phyloP scores from a whole-genome alignment of 1,140 invertebrate genomes.

The Yoshiicerus persimilis region DNA sequence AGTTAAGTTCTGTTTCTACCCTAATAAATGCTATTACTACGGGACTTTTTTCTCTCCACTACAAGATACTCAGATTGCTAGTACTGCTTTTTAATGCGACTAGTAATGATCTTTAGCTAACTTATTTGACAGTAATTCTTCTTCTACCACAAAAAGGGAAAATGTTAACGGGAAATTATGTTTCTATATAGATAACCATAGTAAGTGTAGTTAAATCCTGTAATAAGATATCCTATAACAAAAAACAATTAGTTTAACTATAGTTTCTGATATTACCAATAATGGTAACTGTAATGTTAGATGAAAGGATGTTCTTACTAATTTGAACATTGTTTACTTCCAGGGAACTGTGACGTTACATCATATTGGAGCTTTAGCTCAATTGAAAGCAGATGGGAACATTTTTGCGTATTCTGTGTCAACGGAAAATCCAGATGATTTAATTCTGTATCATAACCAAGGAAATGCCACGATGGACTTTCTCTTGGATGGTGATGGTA shows the following conservation, averaged over 20 bases:
- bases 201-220: background rate
- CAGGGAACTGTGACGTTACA: conserved; percentile 37
- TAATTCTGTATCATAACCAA: conserved; percentile 41
- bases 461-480: conserved; percentile 41
- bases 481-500: conserved; percentile 39
- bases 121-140: background rate
- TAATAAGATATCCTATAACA: no score
- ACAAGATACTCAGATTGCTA: background rate
- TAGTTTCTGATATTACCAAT: no score
- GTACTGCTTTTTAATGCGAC: background rate
- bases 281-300: no score
- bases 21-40: background rate
- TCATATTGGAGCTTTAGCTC: conserved; percentile 33
- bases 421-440: conserved; percentile 35
- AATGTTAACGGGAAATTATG: no score
- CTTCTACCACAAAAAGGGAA: no score
- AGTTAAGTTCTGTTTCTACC: background rate
- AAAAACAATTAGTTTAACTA: no score
- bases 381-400: conserved; percentile 41
- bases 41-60: background rate
- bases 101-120: no score
- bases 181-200: background rate
- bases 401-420: conserved; percentile 35
- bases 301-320: background rate
- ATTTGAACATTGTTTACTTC: background rate